Evolutionary conservation across 2,888 invertebrate species (phyloP).

Genomic region (Chydorus sphaericus): DNA sequence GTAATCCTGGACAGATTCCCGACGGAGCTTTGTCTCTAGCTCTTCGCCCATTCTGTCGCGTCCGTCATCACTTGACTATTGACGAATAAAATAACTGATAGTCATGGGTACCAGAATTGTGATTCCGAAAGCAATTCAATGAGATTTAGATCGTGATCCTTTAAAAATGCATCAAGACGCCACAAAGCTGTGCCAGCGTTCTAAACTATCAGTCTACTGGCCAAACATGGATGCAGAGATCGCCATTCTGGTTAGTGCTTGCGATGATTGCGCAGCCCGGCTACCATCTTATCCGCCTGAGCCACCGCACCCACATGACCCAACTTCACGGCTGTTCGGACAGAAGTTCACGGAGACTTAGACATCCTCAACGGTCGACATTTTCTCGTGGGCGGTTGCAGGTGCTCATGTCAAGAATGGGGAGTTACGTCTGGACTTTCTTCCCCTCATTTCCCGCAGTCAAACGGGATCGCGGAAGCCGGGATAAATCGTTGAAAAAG

Average conservation of each 20-base stretch:
- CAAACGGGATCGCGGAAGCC: conserved; percentile 3
- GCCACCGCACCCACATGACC: neutral
- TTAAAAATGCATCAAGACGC: neutral
- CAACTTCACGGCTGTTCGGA: neutral
- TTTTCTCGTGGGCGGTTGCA: neutral
- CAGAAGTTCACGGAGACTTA: neutral
- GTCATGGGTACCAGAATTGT: conserved; percentile 4
- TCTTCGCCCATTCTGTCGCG: neutral
- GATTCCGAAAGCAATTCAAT: neutral
- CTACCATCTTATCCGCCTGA: neutral
- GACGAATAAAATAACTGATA: neutral
- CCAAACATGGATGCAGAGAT: conserved; percentile 5
- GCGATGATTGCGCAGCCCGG: neutral
- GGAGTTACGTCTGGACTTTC: neutral
- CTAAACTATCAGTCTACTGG: neutral
- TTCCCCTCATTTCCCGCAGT: conserved; percentile 1
- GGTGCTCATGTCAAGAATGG: conserved; percentile 3
- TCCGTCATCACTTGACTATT: neutral
- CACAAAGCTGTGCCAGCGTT: neutral
- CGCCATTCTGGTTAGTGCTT: neutral
- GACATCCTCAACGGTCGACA: neutral
- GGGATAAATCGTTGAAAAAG: neutral
- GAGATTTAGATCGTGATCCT: neutral
- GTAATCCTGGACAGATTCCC: no score
- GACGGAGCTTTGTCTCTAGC: neutral